Base-by-base conservation (phyloP, 2,113 vertebrate species). In the Upupa epops region DNA sequence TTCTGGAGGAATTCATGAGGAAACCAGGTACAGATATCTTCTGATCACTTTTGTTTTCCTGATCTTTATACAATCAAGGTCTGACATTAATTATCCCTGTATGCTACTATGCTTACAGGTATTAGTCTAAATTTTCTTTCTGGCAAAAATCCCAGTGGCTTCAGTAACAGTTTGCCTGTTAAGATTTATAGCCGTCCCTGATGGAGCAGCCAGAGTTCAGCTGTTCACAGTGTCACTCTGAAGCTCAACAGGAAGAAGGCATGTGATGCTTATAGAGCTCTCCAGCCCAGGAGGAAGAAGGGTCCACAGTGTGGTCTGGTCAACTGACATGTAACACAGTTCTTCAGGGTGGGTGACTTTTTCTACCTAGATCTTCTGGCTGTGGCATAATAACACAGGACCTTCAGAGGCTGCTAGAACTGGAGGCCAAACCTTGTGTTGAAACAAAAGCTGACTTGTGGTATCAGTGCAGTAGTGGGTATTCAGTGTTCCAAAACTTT, bases 191-290 rank as follows among this genome's bases (percentile, higher is more conserved):
- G 7, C 45, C 70, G 46, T 31, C 6, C 42, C 22, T 80, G 60
- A 9, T 10, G 36, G 55, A 85, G 32, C 20, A 66, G 22, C 26
- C 29, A 1, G 2, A 4, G 32, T 29, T 45, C 64, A 71, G 71
- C 60, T 55, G 55, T 34, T 88, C 11, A 2, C 68, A 8, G 29
- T 22, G 29, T 4, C 51, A 77, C 29, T 4, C 48, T 70, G 32
- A 20, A 66, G 29, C 26, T n/a, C 34, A 34, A 46, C 86, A n/a
- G 21, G 45, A 60, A 6, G 21, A 37, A 45, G 14, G 7, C 2
- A 1, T 0, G 0, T 40, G 37, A 63, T 20, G 16, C 24, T 66
- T 19, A 6, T 3, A 8, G 16, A 48, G 8, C 10, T 34, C 20
- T 37, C 20, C 48, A 56, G 49, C 11, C 22, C 8, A 17, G 52